phyloP scores from a whole-genome alignment of 2,113 vertebrate species.

The Brienomyrus brachyistius region DNA sequence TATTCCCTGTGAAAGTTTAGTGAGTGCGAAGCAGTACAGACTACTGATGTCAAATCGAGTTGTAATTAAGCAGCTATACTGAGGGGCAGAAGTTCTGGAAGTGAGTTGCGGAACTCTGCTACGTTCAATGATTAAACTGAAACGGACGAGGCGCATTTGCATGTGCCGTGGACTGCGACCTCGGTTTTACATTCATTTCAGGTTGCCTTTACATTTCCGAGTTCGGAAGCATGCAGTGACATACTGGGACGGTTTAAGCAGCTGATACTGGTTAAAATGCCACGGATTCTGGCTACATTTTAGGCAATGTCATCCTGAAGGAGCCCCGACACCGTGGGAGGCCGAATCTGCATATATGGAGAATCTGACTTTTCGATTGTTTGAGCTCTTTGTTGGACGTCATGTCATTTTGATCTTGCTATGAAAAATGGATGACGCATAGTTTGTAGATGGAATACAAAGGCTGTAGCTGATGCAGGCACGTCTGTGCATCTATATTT shows the following conservation, averaged over 20 bases:
- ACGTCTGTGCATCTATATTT: background rate
- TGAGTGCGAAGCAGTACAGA: background rate
- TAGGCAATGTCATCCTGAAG: background rate
- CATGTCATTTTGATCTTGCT: background rate
- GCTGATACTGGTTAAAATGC: background rate
- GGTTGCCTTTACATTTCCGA: background rate
- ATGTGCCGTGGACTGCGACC: background rate
- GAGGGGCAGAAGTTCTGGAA: background rate
- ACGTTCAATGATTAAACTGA: background rate
- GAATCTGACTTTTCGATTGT: background rate
- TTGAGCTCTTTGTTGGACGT: background rate
- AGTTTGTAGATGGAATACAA: background rate
- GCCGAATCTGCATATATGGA: conserved; percentile 3
- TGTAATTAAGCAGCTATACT: background rate
- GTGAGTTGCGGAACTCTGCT: background rate
- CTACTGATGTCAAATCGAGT: background rate
- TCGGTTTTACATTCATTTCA: background rate
- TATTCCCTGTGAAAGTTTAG: background rate
- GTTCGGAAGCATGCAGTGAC: background rate
- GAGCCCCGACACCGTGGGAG: background rate
- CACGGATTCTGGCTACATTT: background rate
- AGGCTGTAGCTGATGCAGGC: background rate
- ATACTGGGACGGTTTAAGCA: background rate
- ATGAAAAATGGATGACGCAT: background rate
- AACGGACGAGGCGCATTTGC: background rate